These are phyloP conservation scores for Caenorhabditis elegans DNA, from an alignment of 1,140 invertebrate genomes.

Conservation along the genomic window DNA sequence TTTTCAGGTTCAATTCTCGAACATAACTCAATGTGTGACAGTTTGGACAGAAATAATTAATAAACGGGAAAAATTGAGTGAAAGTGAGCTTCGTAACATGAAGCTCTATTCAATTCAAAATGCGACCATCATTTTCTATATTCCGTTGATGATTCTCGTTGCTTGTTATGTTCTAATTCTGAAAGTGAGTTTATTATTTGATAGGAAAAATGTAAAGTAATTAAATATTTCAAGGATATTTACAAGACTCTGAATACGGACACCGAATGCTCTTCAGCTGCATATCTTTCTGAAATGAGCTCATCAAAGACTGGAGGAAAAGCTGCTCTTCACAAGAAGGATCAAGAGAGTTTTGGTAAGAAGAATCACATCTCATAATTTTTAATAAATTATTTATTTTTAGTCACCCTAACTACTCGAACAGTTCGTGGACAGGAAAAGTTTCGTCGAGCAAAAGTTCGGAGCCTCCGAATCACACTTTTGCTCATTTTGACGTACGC, in stretches of 20 bases:
- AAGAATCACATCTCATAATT: background rate
- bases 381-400: background rate
- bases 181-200: slow-evolving; percentile 21
- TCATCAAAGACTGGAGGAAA: slow-evolving; percentile 36
- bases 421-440: slow-evolving; percentile 46
- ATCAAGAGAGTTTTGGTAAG: slow-evolving; percentile 41
- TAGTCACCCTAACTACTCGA: background rate
- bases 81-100: slow-evolving; percentile 37
- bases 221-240: slow-evolving; percentile 27
- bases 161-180: slow-evolving; percentile 49
- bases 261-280: slow-evolving; percentile 25
- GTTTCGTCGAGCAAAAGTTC: slow-evolving; percentile 46
- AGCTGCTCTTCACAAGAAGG: background rate
- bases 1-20: slow-evolving; percentile 30
- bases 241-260: slow-evolving; percentile 37
- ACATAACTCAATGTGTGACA: slow-evolving; percentile 46
- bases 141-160: slow-evolving; percentile 42
- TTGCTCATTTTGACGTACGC: slow-evolving; percentile 48
- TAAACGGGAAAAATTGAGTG: slow-evolving; percentile 8
- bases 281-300: slow-evolving; percentile 39
- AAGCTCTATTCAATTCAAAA: slow-evolving; percentile 43
- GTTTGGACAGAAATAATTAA: slow-evolving; percentile 44
- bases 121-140: slow-evolving; percentile 43
- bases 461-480: slow-evolving; percentile 49
- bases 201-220: background rate